Evolutionary conservation across 2,797 vertebrate species (phyloP), one percentile per base, ranked within the genome.

Genomic region (Gadopsis bispinosus): DNA sequence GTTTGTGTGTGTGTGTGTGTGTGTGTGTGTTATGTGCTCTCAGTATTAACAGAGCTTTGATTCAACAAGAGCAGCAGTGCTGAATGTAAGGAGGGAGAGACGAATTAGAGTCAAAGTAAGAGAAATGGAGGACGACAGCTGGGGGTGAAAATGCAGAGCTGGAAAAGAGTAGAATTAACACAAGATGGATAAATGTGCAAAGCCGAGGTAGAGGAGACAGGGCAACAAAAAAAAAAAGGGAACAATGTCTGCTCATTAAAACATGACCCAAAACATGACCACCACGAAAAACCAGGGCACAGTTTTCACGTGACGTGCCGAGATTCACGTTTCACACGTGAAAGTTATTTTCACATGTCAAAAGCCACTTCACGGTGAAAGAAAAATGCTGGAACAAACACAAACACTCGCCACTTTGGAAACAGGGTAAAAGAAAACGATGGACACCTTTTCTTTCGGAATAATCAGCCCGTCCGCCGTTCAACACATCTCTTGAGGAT

Each of bases 31-130:
- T 55, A 55, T 54, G 56, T 37, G 58, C 22, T 43, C 45, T 50
- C 35, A 29, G 69, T 72, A 56, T 29, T 62, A 55, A 61, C 65
- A 76, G 60, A 58, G 74, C 64, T 81, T 60, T 47, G 76, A 83
- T 73, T 86, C 60, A 85, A 56, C 66, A 51, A 55, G 55, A 64
- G 16, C 81, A 51, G 60, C 66, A 17, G 75, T 17, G 75, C 76
- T 58, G 72, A 83, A 69, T 58, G 4, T 35, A 5, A 51, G 31
- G 53, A 75, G 48, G 33, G 66, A 16, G 3, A 61, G 63, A 69
- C 37, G 75, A 87, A 87, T 63, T 20, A 77, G 79, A 86, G 67
- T 67, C 77, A 67, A 60, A 85, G 80, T 26, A 31, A 39, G 5
- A 70, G 37, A 87, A 83, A 78, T 16, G 17, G 39, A 75, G 76